Evolutionary conservation across 92 coral and sea anemone genomes (phyloP), one percentile per base, ranked within the genome.

Genomic region (Phenganax subtilis): DNA sequence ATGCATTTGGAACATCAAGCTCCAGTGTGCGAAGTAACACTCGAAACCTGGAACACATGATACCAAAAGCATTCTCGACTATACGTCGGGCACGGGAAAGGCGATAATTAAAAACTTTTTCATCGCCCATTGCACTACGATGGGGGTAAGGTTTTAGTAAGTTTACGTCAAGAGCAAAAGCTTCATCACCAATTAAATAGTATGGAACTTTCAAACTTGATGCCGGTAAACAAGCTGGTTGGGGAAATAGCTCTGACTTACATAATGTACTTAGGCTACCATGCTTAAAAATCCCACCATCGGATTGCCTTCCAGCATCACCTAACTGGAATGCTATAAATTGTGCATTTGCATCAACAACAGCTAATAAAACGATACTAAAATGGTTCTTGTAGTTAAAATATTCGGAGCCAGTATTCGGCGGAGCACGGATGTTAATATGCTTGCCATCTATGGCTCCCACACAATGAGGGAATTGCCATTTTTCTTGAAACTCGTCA

Each of bases 361-460:
- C 78, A 47, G 85, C 90, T 7, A 89, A 62, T 7, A 87, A 51
- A 78, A 87, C 88, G 85, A 90, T 58, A 51, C 89, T 87, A 55
- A 76, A 85, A 7, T 77, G 84, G 11, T 85, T 85, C 69, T 90
- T 90, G 28, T 90, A 90, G 57, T 90, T 90, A 62, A 82, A 90
- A 62, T 82, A 87, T 67, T 80, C 88, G 0, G 90, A 90, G 12
- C 90, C 94, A 58, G 82, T 77, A 52, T 88, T 84, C 51, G 87
- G 87, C 47, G 91, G 91, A 3, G 88, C 89, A 9, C 69, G 74
- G 3, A 90, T 76, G 56, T 80, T 83, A 25, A 90, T 71, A 66
- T 84, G 91, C 47, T 90, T 90, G 15, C 91, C 94, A 75, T 90
- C 90, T 47, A 84, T 71, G 3, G 94, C 91, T 30, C 94, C 94